These are phyloP conservation scores for Taurulus bubalis DNA, from an alignment of 2,113 vertebrate genomes.

Conservation along the genomic window DNA sequence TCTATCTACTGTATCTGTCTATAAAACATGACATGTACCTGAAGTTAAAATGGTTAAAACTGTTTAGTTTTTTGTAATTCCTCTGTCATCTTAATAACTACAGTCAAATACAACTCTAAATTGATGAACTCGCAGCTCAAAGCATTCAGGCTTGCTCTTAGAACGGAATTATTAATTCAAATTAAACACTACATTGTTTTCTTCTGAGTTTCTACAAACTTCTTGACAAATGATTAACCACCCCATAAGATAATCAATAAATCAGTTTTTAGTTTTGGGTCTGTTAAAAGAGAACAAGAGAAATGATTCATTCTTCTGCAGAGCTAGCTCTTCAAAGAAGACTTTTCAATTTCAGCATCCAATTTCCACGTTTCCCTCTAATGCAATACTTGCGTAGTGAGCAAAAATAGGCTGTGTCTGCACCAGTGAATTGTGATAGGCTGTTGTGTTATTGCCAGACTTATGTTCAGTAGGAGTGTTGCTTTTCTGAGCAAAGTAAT, in stretches of 20 bases:
- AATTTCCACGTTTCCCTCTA: conserved; percentile 68
- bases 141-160: neutral
- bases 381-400: conserved; percentile 60
- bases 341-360: conserved; percentile 74
- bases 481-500: conserved; percentile 81
- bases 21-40: neutral
- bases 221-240: conserved; percentile 70
- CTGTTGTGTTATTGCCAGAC: conserved; percentile 73
- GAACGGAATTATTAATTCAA: conserved; percentile 3
- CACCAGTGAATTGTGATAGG: conserved; percentile 76
- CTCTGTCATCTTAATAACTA: conserved; percentile 10
- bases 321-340: conserved; percentile 54
- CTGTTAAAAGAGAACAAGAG: conserved; percentile 52
- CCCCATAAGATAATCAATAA: conserved; percentile 71
- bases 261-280: conserved; percentile 47
- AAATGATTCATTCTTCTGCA: conserved; percentile 56
- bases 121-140: conserved; percentile 16
- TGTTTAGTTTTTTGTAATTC: neutral
- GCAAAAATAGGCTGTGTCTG: conserved; percentile 70
- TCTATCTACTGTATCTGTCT: neutral
- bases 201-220: conserved; percentile 41
- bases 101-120: conserved; percentile 21
- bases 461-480: conserved; percentile 65
- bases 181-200: conserved; percentile 47
- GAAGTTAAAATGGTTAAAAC: neutral